These are phyloP conservation scores for Phylloscopus trochilus DNA, from an alignment of 2,113 vertebrate species.

Conservation along the genomic window DNA sequence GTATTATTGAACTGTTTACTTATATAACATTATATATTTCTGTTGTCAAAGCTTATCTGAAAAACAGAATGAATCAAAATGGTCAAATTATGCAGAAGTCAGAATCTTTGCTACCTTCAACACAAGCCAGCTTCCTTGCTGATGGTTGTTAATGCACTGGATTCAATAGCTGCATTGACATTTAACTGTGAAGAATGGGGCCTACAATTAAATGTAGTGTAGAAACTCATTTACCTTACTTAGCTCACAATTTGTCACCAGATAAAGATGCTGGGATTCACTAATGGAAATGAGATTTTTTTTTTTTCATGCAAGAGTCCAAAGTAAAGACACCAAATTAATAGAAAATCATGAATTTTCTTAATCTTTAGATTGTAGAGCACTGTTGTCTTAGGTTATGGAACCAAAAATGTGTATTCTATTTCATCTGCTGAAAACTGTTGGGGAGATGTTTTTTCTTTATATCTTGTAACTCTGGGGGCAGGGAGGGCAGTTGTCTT, in stretches of 20 bases:
- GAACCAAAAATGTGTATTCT: too few species aligned
- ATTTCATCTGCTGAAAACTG: too few species aligned
- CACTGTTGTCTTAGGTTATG: neutral
- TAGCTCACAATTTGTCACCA: neutral
- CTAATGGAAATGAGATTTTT: neutral
- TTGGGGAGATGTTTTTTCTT: too few species aligned
- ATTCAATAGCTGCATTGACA: neutral
- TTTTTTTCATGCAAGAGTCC: neutral
- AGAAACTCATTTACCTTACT: neutral
- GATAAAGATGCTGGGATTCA: neutral
- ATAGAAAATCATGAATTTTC: neutral
- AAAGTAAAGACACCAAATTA: accelerated
- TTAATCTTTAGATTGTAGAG: neutral
- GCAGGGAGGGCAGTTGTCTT: too few species aligned
- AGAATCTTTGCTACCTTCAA: neutral
- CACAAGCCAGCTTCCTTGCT: neutral
- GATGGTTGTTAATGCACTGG: neutral
- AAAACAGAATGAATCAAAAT: neutral
- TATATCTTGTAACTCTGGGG: too few species aligned
- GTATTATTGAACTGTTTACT: neutral
- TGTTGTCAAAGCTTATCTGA: neutral
- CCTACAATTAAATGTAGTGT: neutral
- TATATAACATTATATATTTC: neutral
- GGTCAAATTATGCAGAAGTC: neutral
- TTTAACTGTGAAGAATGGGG: neutral